Conservation (phyloP, 2,113 vertebrate species). For the Ciconia boyciana region DNA sequence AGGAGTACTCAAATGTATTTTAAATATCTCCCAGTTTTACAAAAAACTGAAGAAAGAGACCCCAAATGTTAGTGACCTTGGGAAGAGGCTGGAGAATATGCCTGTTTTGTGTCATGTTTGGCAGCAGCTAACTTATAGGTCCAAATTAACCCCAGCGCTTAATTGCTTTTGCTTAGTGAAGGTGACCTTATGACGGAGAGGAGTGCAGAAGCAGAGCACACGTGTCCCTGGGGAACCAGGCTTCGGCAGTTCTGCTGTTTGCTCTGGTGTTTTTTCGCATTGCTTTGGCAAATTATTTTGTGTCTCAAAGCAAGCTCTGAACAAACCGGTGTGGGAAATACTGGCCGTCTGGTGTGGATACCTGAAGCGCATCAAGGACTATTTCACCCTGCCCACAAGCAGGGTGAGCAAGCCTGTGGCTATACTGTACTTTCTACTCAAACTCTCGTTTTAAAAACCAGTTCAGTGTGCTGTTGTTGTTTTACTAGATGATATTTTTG, state of each 20-base stretch:
- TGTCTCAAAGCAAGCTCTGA: neutral
- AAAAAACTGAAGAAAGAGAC: neutral
- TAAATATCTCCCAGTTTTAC: neutral
- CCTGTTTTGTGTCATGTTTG: neutral
- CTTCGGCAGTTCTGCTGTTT: neutral
- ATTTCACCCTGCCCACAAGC: neutral
- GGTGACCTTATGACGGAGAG: neutral
- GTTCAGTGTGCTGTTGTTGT: neutral
- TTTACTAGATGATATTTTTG: neutral
- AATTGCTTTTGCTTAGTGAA: neutral
- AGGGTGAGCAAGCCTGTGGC: neutral
- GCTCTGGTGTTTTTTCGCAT: neutral
- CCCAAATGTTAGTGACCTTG: neutral
- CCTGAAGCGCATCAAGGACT: neutral
- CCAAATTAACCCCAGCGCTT: neutral
- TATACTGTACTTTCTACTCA: neutral
- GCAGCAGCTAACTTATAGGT: neutral
- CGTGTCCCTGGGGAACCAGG: neutral
- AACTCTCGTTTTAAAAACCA: neutral
- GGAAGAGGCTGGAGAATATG: neutral
- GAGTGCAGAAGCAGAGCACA: neutral
- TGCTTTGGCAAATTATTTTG: neutral
- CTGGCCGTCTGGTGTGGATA: neutral
- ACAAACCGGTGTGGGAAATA: neutral
- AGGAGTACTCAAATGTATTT: neutral